Conservation (phyloP, 2,113 vertebrate genomes). For the Gopherus flavomarginatus region DNA sequence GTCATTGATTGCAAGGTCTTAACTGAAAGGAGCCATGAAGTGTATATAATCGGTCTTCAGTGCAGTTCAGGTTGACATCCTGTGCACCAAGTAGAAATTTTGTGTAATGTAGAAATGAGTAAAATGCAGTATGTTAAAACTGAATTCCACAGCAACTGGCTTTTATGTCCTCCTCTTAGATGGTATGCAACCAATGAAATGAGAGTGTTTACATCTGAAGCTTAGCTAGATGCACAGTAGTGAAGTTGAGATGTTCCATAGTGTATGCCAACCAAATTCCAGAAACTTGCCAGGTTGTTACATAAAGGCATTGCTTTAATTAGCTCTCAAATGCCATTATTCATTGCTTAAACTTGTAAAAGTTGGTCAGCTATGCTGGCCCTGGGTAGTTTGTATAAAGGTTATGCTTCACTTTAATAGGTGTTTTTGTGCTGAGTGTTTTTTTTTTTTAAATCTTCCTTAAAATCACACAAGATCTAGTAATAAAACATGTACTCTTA, state of each 20-base stretch:
- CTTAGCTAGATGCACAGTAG: not conserved
- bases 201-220: slow-evolving; percentile 11
- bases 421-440: not conserved
- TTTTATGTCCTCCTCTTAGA: not conserved
- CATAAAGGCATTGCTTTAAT: not conserved
- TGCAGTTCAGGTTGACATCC: not conserved
- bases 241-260: not conserved
- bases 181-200: not conserved
- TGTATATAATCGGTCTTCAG: not conserved
- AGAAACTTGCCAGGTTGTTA: not conserved
- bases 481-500: not conserved
- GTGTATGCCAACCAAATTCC: not conserved
- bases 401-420: not conserved
- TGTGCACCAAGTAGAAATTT: not conserved
- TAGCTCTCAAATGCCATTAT: not conserved
- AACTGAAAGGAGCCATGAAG: not conserved
- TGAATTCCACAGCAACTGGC: not conserved
- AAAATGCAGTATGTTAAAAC: slow-evolving; percentile 21
- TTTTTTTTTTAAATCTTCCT: not conserved
- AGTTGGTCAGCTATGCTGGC: not conserved
- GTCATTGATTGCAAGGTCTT: not conserved
- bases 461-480: not conserved
- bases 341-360: not conserved
- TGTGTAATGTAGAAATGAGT: not conserved
- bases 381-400: not conserved